Evolutionary conservation across 2,113 vertebrate genomes (phyloP).

Genomic region (Pteruthius melanotis): DNA sequence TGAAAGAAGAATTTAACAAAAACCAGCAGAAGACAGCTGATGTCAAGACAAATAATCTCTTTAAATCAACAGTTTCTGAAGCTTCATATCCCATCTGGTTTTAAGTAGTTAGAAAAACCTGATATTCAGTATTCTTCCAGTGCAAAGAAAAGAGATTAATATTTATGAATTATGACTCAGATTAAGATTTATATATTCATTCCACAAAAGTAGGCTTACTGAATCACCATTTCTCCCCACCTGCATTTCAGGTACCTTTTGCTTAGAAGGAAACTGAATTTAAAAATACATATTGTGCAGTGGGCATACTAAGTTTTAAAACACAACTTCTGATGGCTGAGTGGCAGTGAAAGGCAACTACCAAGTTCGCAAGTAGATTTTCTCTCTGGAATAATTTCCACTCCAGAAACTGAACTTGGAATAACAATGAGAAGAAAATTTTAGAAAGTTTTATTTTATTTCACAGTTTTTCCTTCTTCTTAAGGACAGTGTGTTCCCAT

Average conservation of each 20-base stretch:
- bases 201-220: conserved; percentile 6
- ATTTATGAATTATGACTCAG: conserved; percentile 39
- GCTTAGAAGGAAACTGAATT: conserved; percentile 27
- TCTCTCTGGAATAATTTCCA: neutral
- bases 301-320: neutral
- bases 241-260: conserved; percentile 28
- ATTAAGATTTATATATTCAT: conserved; percentile 52
- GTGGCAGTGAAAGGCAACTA: neutral
- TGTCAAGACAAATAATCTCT: neutral
- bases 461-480: neutral
- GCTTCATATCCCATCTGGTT: neutral
- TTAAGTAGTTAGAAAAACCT: neutral
- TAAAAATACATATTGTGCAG: conserved; percentile 1
- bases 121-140: neutral
- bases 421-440: neutral
- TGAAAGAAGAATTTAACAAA: neutral
- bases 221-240: conserved; percentile 20
- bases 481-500: neutral
- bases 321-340: neutral
- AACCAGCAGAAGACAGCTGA: neutral
- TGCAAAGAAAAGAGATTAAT: conserved; percentile 43
- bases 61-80: neutral
- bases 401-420: neutral
- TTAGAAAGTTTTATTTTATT: neutral
- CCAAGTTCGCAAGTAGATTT: neutral